A percentile compares a stretch with the other conserved stretches of the same genome.
Evolutionary conservation across 2,797 vertebrate genomes (phyloP).

Genomic region (Pseudocheirus occidentalis): DNA sequence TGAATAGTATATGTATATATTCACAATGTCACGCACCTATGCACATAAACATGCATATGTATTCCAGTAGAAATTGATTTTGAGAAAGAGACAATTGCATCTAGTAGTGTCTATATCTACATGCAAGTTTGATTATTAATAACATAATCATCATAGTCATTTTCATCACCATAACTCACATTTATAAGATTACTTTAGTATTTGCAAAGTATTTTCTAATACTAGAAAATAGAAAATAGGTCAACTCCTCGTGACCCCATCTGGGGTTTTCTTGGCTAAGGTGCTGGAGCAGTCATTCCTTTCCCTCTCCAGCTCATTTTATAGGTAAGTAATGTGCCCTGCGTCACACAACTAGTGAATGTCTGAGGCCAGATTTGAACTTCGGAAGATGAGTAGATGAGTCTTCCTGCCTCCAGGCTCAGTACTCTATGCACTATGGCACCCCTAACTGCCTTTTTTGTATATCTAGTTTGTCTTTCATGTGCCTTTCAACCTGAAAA

Average conservation of each 20-base stretch:
- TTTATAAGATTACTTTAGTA: neutral
- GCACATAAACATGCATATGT: neutral
- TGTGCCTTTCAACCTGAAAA: neutral
- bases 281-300: neutral
- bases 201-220: neutral
- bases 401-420: too few species aligned
- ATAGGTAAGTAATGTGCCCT: neutral
- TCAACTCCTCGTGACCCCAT: neutral
- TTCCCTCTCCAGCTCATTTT: neutral
- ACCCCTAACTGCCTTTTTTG: neutral
- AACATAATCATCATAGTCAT: neutral
- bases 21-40: neutral
- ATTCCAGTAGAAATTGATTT: neutral
- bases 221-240: too few species aligned
- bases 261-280: neutral
- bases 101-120: neutral
- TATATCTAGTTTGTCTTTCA: neutral
- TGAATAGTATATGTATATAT: neutral
- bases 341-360: too few species aligned
- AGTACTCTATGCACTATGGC: neutral
- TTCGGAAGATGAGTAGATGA: too few species aligned
- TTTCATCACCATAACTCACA: neutral
- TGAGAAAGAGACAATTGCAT: slow-evolving; percentile 8
- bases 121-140: neutral
- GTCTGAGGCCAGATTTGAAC: too few species aligned